Evolutionary conservation across 2,888 invertebrate genomes (phyloP).

Genomic region (Microctonus brassicae): DNA sequence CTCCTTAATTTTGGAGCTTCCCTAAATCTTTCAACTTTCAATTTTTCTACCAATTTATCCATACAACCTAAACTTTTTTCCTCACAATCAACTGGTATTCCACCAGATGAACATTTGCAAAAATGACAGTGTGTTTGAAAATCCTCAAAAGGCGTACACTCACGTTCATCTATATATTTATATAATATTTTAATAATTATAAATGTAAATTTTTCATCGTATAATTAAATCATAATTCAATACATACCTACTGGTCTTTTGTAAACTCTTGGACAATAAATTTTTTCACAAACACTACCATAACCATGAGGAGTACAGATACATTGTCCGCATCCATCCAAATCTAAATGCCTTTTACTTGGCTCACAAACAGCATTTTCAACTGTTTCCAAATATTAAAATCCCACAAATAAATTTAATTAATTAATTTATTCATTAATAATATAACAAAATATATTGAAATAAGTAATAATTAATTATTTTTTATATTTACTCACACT

Average conservation of each 20-base stretch:
- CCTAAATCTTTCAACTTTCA: slow-evolving; percentile 20
- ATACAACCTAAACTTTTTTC: slow-evolving; percentile 26
- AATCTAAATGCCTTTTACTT: slow-evolving; percentile 25
- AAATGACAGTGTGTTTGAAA: slow-evolving; percentile 32
- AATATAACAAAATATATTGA: background rate
- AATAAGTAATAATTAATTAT: background rate
- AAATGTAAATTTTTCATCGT: too few species aligned
- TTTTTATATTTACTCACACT: background rate
- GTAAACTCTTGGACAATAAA: background rate
- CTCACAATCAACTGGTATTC: slow-evolving; percentile 24
- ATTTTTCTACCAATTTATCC: slow-evolving; percentile 26
- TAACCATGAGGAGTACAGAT: slow-evolving; percentile 32
- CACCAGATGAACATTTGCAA: slow-evolving; percentile 33
- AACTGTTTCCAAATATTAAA: slow-evolving; percentile 8
- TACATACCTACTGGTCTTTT: slow-evolving; percentile 30
- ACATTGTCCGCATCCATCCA: slow-evolving; percentile 27
- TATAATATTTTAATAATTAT: too few species aligned
- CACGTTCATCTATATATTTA: slow-evolving; percentile 25
- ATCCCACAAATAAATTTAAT: slow-evolving; percentile 3
- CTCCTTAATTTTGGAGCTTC: background rate
- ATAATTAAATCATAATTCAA: too few species aligned
- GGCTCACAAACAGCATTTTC: slow-evolving; percentile 36
- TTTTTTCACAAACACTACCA: slow-evolving; percentile 31
- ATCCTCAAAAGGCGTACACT: slow-evolving; percentile 25
- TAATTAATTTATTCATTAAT: too few species aligned